These are phyloP conservation scores for Atherinosoma microstoma DNA, from an alignment of 2,797 vertebrate genomes.

Conservation along the genomic window DNA sequence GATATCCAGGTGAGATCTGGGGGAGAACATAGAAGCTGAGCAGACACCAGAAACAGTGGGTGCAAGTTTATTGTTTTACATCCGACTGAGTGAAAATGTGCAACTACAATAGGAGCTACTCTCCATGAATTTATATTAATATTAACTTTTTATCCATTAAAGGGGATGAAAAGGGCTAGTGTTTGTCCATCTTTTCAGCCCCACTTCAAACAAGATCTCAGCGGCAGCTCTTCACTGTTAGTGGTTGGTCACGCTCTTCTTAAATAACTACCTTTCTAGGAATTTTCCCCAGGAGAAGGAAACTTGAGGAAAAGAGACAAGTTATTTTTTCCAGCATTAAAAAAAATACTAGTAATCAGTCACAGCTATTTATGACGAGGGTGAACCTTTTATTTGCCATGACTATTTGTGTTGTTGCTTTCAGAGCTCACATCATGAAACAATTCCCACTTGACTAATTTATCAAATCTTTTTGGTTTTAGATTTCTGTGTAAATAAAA, in stretches of 20 bases:
- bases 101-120: background rate
- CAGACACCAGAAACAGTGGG: background rate
- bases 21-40: slow-evolving; percentile 34
- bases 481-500: background rate
- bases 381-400: no score
- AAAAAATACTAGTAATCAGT: background rate
- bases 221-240: background rate
- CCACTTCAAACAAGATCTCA: background rate
- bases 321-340: background rate
- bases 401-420: no score
- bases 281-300: background rate
- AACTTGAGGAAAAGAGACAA: background rate
- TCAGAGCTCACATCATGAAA: background rate
- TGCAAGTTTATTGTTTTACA: slow-evolving; percentile 1
- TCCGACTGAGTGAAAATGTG: background rate
- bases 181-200: background rate
- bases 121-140: background rate
- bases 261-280: background rate
- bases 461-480: background rate
- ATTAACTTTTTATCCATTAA: background rate
- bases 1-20: slow-evolving; percentile 39
- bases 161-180: background rate
- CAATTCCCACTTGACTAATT: background rate
- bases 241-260: background rate
- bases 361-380: background rate